These are phyloP conservation scores for Xylota segnis DNA, from an alignment of 2,888 invertebrate genomes.

Conservation along the genomic window DNA sequence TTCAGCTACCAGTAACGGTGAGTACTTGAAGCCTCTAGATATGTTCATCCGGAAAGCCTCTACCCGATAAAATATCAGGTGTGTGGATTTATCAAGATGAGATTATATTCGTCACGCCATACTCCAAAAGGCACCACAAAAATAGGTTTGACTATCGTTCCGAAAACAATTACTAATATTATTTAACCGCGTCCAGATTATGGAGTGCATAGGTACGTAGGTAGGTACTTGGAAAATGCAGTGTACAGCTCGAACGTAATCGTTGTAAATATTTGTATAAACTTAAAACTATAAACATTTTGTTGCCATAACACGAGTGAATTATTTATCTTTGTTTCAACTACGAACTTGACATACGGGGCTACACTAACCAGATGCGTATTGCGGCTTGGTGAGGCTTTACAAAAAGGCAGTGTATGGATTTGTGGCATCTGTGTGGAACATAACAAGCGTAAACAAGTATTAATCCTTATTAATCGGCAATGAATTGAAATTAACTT, in stretches of 20 bases:
- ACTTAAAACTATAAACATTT: neutral
- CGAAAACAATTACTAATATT: too few species aligned
- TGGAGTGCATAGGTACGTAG: neutral
- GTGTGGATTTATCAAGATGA: too few species aligned
- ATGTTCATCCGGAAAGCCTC: too few species aligned
- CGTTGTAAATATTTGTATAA: neutral
- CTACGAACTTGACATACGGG: neutral
- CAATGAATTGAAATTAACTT: slow-evolving; percentile 5
- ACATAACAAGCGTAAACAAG: neutral
- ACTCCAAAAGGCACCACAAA: too few species aligned
- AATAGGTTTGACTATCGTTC: too few species aligned
- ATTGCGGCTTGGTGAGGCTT: neutral
- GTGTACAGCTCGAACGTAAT: neutral
- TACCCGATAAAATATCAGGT: too few species aligned
- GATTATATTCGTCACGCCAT: too few species aligned
- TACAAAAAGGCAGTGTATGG: neutral
- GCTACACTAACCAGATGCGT: neutral
- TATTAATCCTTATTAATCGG: slow-evolving; percentile 25
- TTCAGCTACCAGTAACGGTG: too few species aligned
- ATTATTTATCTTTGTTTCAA: neutral
- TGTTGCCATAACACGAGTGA: neutral
- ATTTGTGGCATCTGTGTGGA: neutral
- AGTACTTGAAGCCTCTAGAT: too few species aligned
- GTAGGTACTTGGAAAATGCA: neutral
- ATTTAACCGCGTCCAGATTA: neutral